phyloP scores from a whole-genome alignment of 1,140 invertebrate species.

The Epicauta chinensis region DNA sequence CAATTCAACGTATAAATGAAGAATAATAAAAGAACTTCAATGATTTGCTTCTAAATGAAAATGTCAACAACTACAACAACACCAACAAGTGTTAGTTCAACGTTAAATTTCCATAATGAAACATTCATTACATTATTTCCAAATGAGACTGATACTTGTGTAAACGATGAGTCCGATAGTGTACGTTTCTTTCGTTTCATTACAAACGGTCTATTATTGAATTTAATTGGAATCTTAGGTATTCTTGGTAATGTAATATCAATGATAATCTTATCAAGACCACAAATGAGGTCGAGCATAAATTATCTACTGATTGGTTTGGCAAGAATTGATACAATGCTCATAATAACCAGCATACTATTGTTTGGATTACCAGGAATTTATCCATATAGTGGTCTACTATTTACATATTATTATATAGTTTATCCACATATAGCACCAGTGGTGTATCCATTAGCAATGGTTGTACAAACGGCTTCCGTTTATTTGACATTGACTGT shows the following conservation, averaged over 20 bases:
- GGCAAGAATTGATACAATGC: conserved; percentile 82
- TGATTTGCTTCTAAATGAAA: too few species aligned
- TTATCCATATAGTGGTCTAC: conserved; percentile 67
- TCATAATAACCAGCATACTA: conserved; percentile 80
- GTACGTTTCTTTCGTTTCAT: conserved; percentile 55
- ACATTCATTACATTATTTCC: not conserved
- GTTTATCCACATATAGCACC: conserved; percentile 76
- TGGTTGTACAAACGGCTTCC: conserved; percentile 85
- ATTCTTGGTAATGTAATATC: conserved; percentile 85
- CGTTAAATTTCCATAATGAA: conserved; percentile 2
- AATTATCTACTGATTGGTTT: conserved; percentile 88
- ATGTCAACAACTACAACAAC: too few species aligned
- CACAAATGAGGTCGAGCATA: conserved; percentile 90
- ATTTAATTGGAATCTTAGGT: conserved; percentile 74
- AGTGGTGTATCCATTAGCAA: conserved; percentile 78
- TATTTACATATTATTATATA: conserved; percentile 72
- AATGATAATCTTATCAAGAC: conserved; percentile 83
- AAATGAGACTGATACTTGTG: conserved; percentile 19
- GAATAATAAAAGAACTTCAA: too few species aligned
- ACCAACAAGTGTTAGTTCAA: not conserved
- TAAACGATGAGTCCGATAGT: conserved; percentile 15
- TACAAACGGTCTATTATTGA: conserved; percentile 76
- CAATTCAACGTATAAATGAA: too few species aligned
- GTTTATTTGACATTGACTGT: conserved; percentile 94
- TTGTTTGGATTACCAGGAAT: conserved; percentile 82